Evolutionary conservation across 2,888 invertebrate species (phyloP).

Genomic region (Synanthedon andrenaeformis): DNA sequence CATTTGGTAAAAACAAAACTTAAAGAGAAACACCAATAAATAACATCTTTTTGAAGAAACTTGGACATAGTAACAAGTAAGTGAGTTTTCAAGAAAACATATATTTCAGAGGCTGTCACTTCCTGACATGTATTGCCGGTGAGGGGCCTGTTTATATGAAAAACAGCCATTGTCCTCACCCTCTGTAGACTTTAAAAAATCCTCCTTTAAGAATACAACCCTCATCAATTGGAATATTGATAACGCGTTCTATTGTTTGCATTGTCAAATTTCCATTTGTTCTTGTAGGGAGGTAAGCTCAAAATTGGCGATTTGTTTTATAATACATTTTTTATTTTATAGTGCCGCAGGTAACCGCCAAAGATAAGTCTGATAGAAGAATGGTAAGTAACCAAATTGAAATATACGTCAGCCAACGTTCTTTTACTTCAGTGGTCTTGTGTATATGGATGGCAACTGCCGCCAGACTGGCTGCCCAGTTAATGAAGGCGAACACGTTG

Average conservation of each 20-base stretch:
- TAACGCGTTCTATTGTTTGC: constrained; percentile 9
- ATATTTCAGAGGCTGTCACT: constrained; percentile 24
- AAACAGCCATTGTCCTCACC: constrained; percentile 30
- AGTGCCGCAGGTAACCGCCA: too few relatives aligned
- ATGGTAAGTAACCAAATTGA: too few relatives aligned
- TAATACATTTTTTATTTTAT: too few relatives aligned
- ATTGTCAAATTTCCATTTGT: constrained; percentile 1
- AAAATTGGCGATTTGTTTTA: neutral
- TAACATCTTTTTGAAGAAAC: neutral
- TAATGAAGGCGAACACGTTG: too few relatives aligned
- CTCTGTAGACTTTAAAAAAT: constrained; percentile 29
- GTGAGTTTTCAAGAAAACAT: constrained; percentile 18
- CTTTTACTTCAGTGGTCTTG: too few relatives aligned
- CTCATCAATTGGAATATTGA: constrained; percentile 27
- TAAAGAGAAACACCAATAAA: neutral
- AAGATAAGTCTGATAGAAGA: too few relatives aligned
- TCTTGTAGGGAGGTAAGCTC: neutral
- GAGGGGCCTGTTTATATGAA: constrained; percentile 23
- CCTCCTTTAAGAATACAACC: constrained; percentile 20
- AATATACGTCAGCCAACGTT: too few relatives aligned
- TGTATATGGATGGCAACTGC: too few relatives aligned
- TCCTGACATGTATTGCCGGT: constrained; percentile 12
- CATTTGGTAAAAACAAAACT: neutral
- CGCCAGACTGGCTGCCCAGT: too few relatives aligned
- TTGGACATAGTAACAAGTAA: constrained; percentile 2